Percentiles rank a stretch among this genome's conserved stretches.
These are phyloP conservation scores for Isichthys henryi DNA, from an alignment of 2,113 vertebrate species.

Conservation along the genomic window DNA sequence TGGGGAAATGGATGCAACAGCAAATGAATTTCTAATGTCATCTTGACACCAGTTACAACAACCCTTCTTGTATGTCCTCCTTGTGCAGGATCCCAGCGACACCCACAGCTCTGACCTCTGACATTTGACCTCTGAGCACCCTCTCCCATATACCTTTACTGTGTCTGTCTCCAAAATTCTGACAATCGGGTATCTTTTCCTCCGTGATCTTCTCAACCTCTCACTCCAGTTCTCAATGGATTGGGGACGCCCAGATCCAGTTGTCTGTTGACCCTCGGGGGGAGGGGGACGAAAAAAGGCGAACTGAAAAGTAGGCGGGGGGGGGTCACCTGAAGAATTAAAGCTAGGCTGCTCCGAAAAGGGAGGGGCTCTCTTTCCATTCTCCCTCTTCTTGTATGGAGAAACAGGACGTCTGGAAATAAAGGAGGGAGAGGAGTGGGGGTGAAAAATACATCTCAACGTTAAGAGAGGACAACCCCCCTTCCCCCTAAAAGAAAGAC, in stretches of 20 bases:
- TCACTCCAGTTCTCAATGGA: constrained; percentile 44
- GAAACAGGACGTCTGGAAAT: constrained; percentile 46
- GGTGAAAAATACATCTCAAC: neutral
- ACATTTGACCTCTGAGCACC: neutral
- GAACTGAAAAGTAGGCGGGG: constrained; percentile 34
- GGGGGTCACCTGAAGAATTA: constrained; percentile 29
- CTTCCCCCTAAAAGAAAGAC: constrained; percentile 27
- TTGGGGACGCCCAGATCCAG: constrained; percentile 36
- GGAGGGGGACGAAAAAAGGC: constrained; percentile 50
- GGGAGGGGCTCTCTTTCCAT: constrained; percentile 44
- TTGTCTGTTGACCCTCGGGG: constrained; percentile 52
- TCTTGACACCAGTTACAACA: neutral
- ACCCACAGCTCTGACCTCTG: neutral
- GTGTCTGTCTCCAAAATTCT: constrained; percentile 4
- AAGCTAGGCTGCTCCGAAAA: constrained; percentile 41
- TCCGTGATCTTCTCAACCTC: constrained; percentile 37
- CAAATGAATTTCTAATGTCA: neutral
- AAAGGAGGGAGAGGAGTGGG: constrained; percentile 35
- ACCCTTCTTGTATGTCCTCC: neutral
- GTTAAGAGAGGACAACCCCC: constrained; percentile 12
- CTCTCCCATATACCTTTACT: neutral
- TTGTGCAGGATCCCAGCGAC: neutral
- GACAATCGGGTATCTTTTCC: constrained; percentile 27
- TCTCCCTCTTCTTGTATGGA: constrained; percentile 46
- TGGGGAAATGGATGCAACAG: neutral